Evolutionary conservation across 2,888 invertebrate genomes (phyloP).

Genomic region (Nebria brevicollis): DNA sequence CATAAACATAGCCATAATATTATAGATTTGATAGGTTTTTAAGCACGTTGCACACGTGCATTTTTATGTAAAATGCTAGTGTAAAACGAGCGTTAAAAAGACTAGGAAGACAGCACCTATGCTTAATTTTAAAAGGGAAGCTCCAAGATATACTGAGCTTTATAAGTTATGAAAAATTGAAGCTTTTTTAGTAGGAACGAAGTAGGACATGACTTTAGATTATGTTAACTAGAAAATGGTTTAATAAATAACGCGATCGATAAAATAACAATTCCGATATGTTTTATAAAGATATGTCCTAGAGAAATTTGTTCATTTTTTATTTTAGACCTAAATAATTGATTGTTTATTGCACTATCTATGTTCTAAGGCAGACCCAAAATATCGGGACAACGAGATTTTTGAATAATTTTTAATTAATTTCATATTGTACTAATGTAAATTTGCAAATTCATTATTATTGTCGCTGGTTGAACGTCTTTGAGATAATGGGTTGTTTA

Average conservation of each 20-base stretch:
- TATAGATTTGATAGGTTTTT: neutral
- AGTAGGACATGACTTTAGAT: neutral
- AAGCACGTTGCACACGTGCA: neutral
- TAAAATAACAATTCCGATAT: slow-evolving; percentile 16
- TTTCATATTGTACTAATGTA: slow-evolving; percentile 26
- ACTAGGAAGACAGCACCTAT: slow-evolving; percentile 40
- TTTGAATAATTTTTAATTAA: neutral
- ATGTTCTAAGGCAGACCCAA: slow-evolving; percentile 39
- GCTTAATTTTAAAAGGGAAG: neutral
- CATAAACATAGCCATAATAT: neutral
- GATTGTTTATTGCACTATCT: slow-evolving; percentile 35
- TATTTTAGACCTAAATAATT: slow-evolving; percentile 32
- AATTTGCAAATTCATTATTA: slow-evolving; percentile 38
- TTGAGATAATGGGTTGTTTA: slow-evolving; percentile 36
- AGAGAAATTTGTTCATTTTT: slow-evolving; percentile 22
- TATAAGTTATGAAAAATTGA: slow-evolving; percentile 5
- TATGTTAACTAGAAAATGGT: neutral
- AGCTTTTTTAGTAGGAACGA: neutral
- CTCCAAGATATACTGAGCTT: neutral
- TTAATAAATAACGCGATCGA: neutral
- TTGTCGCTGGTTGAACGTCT: slow-evolving; percentile 39
- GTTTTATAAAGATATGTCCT: slow-evolving; percentile 36
- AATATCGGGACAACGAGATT: slow-evolving; percentile 15
- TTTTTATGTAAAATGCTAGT: neutral
- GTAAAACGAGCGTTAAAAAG: slow-evolving; percentile 3